phyloP scores from a whole-genome alignment of 2,113 vertebrate genomes.

The Hippolais icterina region DNA sequence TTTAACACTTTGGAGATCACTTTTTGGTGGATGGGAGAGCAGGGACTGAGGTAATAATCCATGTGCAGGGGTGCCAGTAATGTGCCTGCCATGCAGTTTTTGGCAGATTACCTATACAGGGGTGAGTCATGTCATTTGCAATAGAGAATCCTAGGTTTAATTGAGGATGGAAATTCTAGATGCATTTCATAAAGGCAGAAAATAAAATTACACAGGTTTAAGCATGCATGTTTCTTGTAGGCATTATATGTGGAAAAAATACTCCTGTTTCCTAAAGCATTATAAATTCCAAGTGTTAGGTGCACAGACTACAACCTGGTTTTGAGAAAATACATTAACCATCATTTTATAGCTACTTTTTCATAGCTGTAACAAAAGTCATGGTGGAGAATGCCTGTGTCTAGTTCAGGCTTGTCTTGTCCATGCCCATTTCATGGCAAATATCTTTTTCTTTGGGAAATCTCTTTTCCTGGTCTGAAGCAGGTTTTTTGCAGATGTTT shows the following conservation, averaged over 20 bases:
- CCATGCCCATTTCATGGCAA: background rate
- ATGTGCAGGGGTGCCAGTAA: background rate
- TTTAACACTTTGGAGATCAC: background rate
- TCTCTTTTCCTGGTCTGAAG: background rate
- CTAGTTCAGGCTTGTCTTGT: background rate
- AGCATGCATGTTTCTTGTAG: background rate
- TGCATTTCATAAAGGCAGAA: background rate
- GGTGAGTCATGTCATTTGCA: background rate
- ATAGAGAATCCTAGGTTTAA: background rate
- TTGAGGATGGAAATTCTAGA: constrained; percentile 35
- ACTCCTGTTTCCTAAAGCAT: background rate
- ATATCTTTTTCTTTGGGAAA: background rate
- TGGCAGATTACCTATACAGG: background rate
- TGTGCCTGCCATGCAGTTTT: background rate
- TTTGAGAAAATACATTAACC: background rate
- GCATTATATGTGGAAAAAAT: background rate
- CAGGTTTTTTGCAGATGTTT: background rate
- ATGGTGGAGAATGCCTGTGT: background rate
- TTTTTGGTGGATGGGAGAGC: background rate
- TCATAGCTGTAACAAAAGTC: background rate
- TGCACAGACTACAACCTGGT: accelerated
- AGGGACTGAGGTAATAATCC: constrained; percentile 2
- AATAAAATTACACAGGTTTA: constrained; percentile 15
- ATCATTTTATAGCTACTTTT: background rate
- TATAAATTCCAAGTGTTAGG: background rate